Evolutionary conservation across 1,140 invertebrate genomes (phyloP), one percentile per base, ranked within the genome.

Genomic region (Drosophila littoralis): DNA sequence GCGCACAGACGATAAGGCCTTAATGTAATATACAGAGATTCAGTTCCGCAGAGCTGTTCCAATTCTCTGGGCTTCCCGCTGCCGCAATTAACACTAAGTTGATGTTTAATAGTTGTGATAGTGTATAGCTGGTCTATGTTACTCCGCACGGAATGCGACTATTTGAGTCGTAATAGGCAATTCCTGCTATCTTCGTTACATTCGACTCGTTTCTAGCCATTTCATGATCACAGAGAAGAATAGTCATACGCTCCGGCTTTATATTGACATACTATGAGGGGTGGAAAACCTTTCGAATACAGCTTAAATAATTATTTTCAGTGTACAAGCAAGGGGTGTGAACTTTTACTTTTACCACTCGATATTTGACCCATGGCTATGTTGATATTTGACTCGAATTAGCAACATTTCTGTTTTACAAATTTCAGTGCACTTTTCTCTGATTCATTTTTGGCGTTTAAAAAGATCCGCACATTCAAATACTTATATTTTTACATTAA

Each of bases 331-430:
- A 28, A 28, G 22, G 22, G 22, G 2, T 28, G 6, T 54, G 8
- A 54, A 54, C 33, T 54, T 54, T 54, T 36, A 54, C 51, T 54
- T 54, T 54, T 54, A 35, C 51, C 9, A 8, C 8, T 4, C 40
- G 40, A 5, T n/a, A 54, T 7, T 15, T 12, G 28, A 1, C 4
- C 12, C 17, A 7, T 32, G 17, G 7, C 40, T n/a, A 13, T n/a
- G n/a, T 42, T 42, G n/a, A 7, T 32, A 32, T 32, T 43, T 13
- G 12, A 7, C 42, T 45, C 42, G 42, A 15, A 45, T 45, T 45
- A 45, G 42, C 13, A 15, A 45, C 13, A 8, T n/a, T 15, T 45
- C 15, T 45, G 7, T 45, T 45, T 45, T n/a, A 1, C 46, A 10
- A 48, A 28, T 28, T 10, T 48, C 17, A 17, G 46, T 45, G 42